Percentiles rank a stretch among this genome's conserved stretches.
Evolutionary conservation across 2,113 vertebrate genomes (phyloP).

Genomic region (Anas platyrhynchos): DNA sequence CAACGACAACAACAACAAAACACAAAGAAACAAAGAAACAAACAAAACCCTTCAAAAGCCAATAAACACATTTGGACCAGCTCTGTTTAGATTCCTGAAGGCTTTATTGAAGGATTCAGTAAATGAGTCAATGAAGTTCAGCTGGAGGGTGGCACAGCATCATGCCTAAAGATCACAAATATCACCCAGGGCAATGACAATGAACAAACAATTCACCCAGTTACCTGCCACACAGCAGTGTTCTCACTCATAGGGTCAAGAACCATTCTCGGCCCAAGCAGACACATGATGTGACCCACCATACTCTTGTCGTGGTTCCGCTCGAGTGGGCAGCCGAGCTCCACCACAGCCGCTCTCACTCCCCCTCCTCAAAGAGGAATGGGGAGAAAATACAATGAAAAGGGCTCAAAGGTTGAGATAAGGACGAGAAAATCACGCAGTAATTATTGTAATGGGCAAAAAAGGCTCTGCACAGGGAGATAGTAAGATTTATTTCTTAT

Average conservation of each 20-base stretch:
- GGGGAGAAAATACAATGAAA: too few species aligned
- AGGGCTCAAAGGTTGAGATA: too few species aligned
- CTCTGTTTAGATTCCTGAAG: neutral
- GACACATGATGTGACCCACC: neutral
- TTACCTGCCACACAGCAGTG: accelerated
- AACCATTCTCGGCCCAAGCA: neutral
- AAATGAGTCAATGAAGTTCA: neutral
- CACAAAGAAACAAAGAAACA: too few species aligned
- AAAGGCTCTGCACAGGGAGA: too few species aligned
- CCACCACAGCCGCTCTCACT: too few species aligned
- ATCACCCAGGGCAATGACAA: neutral
- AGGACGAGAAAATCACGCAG: too few species aligned
- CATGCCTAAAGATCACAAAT: neutral
- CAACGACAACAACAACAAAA: too few species aligned
- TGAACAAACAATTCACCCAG: neutral
- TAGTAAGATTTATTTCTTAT: too few species aligned
- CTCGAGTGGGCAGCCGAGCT: too few species aligned
- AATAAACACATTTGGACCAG: neutral
- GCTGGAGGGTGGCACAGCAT: neutral
- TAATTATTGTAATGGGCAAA: too few species aligned
- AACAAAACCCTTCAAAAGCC: neutral
- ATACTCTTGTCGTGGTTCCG: neutral
- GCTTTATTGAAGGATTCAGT: neutral
- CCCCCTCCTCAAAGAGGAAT: too few species aligned
- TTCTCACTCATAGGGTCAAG: accelerated